Conservation (phyloP, 2,797 vertebrate species). For the Gadopsis bispinosus region DNA sequence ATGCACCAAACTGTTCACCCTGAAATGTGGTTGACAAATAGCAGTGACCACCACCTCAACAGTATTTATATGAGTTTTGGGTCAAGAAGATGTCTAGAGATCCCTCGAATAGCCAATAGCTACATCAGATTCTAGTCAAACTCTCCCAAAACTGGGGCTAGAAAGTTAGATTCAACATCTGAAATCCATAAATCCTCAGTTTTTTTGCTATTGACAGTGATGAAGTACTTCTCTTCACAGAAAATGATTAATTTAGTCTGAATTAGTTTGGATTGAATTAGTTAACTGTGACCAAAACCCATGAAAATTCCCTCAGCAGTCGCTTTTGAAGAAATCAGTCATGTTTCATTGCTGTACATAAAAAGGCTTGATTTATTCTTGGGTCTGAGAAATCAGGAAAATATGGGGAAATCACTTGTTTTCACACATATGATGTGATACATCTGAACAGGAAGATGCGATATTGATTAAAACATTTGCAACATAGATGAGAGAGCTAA, state of each 20-base stretch:
- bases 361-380: conserved; percentile 22
- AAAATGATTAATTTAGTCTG: conserved; percentile 41
- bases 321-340: conserved; percentile 23
- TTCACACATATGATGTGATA: conserved; percentile 1
- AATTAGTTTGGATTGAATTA: conserved; percentile 20
- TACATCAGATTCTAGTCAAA: conserved; percentile 20
- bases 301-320: conserved; percentile 25
- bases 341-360: conserved; percentile 11
- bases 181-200: conserved; percentile 46
- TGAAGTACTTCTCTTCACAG: conserved; percentile 8
- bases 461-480: conserved; percentile 17
- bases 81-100: conserved; percentile 12
- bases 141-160: conserved; percentile 2
- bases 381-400: conserved; percentile 13
- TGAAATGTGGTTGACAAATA: conserved; percentile 23
- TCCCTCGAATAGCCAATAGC: not conserved
- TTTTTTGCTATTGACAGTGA: conserved; percentile 26
- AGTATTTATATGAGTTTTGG: conserved; percentile 20
- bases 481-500: not conserved
- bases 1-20: not conserved
- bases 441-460: conserved; percentile 24
- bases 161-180: conserved; percentile 47
- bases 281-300: conserved; percentile 42
- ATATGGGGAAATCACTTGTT: not conserved
- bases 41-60: not conserved